Evolutionary conservation across 1,140 invertebrate species (phyloP).

Genomic region (Pectinophora gossypiella): DNA sequence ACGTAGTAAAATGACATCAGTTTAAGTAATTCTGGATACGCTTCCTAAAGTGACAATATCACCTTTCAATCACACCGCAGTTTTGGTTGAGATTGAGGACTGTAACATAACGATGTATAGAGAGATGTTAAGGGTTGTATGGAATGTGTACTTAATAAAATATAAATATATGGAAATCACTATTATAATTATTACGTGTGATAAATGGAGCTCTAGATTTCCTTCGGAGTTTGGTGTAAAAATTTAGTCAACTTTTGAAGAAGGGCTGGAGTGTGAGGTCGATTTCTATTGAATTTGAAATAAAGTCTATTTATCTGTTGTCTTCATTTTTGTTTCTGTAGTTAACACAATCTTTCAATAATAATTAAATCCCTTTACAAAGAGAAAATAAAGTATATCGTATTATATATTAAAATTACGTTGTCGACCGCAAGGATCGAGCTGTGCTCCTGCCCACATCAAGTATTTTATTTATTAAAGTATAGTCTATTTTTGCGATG

Average conservation of each 20-base stretch:
- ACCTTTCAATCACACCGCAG: background rate
- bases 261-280: too few species aligned
- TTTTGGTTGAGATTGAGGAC: slow-evolving; percentile 27
- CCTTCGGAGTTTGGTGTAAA: background rate
- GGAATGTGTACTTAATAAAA: slow-evolving; percentile 58
- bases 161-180: slow-evolving; percentile 35
- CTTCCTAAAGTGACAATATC: background rate
- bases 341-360: too few species aligned
- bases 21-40: too few species aligned
- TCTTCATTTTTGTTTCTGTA: too few species aligned
- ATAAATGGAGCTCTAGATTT: slow-evolving; percentile 28
- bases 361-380: too few species aligned
- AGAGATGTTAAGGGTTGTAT: slow-evolving; percentile 29
- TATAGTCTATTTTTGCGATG: slow-evolving; percentile 13
- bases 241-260: background rate
- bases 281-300: too few species aligned
- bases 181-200: slow-evolving; percentile 37
- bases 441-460: background rate
- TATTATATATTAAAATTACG: too few species aligned
- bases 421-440: background rate
- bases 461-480: slow-evolving; percentile 17
- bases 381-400: too few species aligned
- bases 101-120: slow-evolving; percentile 50
- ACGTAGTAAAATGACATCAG: too few species aligned
- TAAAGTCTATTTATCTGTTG: too few species aligned